Conservation (phyloP, 1,140 invertebrate species). For the Idris sp. region DNA sequence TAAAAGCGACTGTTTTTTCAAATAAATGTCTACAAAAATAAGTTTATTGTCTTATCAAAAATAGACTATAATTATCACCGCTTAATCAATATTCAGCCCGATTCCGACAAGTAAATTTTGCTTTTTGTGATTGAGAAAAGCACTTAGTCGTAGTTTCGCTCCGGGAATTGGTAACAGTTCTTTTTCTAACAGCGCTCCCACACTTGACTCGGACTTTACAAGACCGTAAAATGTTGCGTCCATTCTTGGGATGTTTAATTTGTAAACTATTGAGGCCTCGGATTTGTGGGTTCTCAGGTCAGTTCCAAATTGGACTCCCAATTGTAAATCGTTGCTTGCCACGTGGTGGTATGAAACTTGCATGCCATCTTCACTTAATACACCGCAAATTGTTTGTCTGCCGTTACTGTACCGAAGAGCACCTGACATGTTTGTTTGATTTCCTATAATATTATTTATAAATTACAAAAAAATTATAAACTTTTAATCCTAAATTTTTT, state of each 20-base stretch:
- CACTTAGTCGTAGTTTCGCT: conserved; percentile 85
- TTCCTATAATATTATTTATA: too few species aligned
- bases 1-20: too few species aligned
- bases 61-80: too few species aligned
- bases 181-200: conserved; percentile 86
- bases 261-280: conserved; percentile 85
- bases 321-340: conserved; percentile 83
- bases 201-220: conserved; percentile 85
- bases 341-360: conserved; percentile 86
- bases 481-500: too few species aligned
- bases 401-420: conserved; percentile 84
- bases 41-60: too few species aligned
- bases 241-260: conserved; percentile 86
- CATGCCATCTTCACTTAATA: conserved; percentile 82
- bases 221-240: conserved; percentile 84
- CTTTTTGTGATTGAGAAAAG: conserved; percentile 84
- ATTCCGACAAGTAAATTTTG: conserved; percentile 81
- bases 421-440: conserved; percentile 82
- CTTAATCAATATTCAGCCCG: conserved; percentile 80
- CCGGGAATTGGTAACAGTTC: conserved; percentile 83
- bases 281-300: conserved; percentile 83
- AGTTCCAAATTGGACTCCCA: conserved; percentile 81
- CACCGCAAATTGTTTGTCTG: conserved; percentile 79
- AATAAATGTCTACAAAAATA: neutral
- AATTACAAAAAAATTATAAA: too few species aligned